Evolutionary conservation across 2,797 vertebrate species (phyloP).

Genomic region (Sebastes jordani): DNA sequence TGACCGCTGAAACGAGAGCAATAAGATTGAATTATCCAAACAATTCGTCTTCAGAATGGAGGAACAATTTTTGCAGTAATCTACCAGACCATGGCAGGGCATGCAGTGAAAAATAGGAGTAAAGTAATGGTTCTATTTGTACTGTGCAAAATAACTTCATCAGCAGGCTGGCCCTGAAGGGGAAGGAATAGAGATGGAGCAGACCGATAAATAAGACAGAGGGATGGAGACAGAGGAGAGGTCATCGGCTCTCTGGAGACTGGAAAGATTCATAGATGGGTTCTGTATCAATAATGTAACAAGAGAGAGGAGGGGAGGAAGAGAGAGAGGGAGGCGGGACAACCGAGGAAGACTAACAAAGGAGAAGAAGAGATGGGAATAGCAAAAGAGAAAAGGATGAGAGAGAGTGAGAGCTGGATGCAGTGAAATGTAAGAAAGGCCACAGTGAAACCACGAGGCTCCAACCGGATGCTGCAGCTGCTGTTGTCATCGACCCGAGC

Average conservation of each 20-base stretch:
- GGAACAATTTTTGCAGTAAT: slow-evolving; percentile 34
- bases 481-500: slow-evolving; percentile 3
- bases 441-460: slow-evolving; percentile 4
- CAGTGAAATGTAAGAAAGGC: slow-evolving; percentile 11
- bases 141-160: slow-evolving; percentile 44
- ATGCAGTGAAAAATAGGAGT: slow-evolving; percentile 31
- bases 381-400: not conserved
- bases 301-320: not conserved
- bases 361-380: not conserved
- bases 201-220: slow-evolving; percentile 19
- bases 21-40: slow-evolving; percentile 36
- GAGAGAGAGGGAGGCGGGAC: not conserved
- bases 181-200: slow-evolving; percentile 8
- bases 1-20: slow-evolving; percentile 13
- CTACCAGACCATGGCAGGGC: slow-evolving; percentile 6
- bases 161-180: slow-evolving; percentile 24
- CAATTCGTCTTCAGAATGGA: slow-evolving; percentile 40
- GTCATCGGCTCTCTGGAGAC: slow-evolving; percentile 45
- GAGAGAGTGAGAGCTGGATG: not conserved
- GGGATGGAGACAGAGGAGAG: not conserved
- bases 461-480: not conserved
- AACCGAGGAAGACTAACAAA: not conserved
- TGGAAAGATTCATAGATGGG: slow-evolving; percentile 34
- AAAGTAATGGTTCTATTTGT: slow-evolving; percentile 53
- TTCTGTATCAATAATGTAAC: slow-evolving; percentile 57